Base-by-base conservation (phyloP, 1,140 invertebrate genomes). In the Lineus longissimus region DNA sequence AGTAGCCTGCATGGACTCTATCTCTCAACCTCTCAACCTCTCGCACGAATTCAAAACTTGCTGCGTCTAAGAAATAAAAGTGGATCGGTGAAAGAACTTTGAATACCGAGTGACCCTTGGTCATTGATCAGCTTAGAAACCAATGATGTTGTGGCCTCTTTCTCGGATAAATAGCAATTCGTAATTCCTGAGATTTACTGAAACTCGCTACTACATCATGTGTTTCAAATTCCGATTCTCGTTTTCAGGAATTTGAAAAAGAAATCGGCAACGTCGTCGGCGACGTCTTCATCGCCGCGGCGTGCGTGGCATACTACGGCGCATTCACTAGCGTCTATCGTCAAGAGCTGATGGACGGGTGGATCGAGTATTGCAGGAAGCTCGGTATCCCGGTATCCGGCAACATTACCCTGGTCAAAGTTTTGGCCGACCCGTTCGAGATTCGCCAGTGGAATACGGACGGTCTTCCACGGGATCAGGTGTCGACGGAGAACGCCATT, bases 401-500 rank as follows among this genome's bases (percentile, higher is more conserved):
- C 1, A 76, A 76, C 72, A 85, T 83, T 76, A 90, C 87, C 74
- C 81, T 94, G 36, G 84, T 89, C 6, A 81, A 65, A 15, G 86
- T 91, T n/a, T 82, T 94, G 61, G 91, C 88, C n/a, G 90, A 92
- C 80, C 85, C 90, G 0, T 93, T 89, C 73, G 89, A 92, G 70
- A 88, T 94, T 64, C 84, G 91, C 1, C 86, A 88, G 43, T 94
- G 92, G 93, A 93, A 93, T 73, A 85, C 88, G 0, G 88, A 87
- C 71, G 91, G 91, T 1, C 76, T 94, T 27, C 92, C 92, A 0
- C 86, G 89, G 69, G 92, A 95, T 77, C 86, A 86, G 31, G 86
- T 93, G 17, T 94, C 91, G 9, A 91, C 89, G 0, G 92, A 94
- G 79, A 95, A 94, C 79, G 92, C 90, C 1, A 90, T 94, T 51